A percentile compares a stretch with the other conserved stretches of the same genome.
Evolutionary conservation across 2,113 vertebrate genomes (phyloP).

Genomic region (Hepsetus odoe): DNA sequence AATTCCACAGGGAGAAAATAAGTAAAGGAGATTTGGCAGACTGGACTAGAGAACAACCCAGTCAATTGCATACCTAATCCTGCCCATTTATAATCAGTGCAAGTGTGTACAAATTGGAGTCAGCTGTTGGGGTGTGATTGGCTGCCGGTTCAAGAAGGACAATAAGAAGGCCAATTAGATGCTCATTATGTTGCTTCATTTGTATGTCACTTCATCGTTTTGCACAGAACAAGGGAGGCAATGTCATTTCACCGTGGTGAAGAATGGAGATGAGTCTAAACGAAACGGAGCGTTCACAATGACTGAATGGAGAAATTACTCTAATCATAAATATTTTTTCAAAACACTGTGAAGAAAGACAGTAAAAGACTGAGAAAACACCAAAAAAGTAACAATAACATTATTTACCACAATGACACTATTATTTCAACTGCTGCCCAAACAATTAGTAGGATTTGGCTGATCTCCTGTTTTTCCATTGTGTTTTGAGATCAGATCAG

Average conservation of each 20-base stretch:
- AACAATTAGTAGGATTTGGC: too few species aligned
- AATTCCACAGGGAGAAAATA: neutral
- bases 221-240: neutral
- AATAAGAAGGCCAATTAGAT: slow-evolving; percentile 39
- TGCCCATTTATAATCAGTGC: slow-evolving; percentile 13
- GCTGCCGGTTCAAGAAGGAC: slow-evolving; percentile 30
- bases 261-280: neutral
- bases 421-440: too few species aligned
- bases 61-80: slow-evolving; percentile 26
- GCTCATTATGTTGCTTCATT: slow-evolving; percentile 29
- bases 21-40: neutral
- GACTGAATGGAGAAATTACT: slow-evolving; percentile 4
- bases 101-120: slow-evolving; percentile 22
- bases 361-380: too few species aligned
- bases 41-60: neutral
- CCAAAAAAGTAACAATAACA: too few species aligned
- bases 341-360: neutral
- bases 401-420: too few species aligned
- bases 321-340: neutral
- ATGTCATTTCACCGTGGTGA: neutral
- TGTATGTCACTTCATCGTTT: neutral
- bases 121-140: slow-evolving; percentile 39
- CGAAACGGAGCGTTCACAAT: neutral
- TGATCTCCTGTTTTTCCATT: too few species aligned
- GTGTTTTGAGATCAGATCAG: too few species aligned